Evolutionary conservation across 2,888 invertebrate genomes (phyloP), one percentile per base, ranked within the genome.

Genomic region (Heterodera filipjevi): DNA sequence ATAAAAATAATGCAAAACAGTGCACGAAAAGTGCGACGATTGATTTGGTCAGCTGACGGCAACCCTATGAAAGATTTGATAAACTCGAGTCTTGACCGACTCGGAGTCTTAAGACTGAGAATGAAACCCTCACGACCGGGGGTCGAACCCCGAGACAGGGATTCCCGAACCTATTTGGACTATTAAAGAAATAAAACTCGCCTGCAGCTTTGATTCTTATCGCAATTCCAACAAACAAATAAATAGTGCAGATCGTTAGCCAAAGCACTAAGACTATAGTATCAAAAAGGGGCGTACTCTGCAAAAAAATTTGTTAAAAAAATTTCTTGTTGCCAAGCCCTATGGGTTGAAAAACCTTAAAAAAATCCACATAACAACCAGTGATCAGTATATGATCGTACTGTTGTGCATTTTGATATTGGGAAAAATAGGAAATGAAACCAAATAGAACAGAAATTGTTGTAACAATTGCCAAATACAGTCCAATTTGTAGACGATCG

Each of bases 11-110:
- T n/a, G n/a, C n/a, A n/a, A n/a, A n/a, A 64, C n/a, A 64, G 64
- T 22, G 64, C 64, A 14, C 64, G 64, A 27, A 64, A 64, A 64
- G 27, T 64, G 64, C 64, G 64, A 22, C 64, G 64, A 64, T 64
- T 64, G n/a, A 27, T 64, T 14, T 3, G 14, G 6, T 64, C 64
- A 27, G 64, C 27, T 5, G 64, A 39, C 39, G 39, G 39, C 3
- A 39, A 39, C 3, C 39, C 39, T 39, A 39, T 6, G 10, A 64
- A n/a, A n/a, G 22, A n/a, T 5, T 10, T 39, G 10, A 39, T 39
- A 6, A 39, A 39, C 10, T 39, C 3, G 10, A 39, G 3, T 3
- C 39, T 39, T 39, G 39, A 10, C 39, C n/a, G n/a, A n/a, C n/a
- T n/a, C n/a, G n/a, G n/a, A n/a, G n/a, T n/a, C n/a, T n/a, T n/a